Conservation (phyloP, 2,797 vertebrate species). For the Myotis myotis region DNA sequence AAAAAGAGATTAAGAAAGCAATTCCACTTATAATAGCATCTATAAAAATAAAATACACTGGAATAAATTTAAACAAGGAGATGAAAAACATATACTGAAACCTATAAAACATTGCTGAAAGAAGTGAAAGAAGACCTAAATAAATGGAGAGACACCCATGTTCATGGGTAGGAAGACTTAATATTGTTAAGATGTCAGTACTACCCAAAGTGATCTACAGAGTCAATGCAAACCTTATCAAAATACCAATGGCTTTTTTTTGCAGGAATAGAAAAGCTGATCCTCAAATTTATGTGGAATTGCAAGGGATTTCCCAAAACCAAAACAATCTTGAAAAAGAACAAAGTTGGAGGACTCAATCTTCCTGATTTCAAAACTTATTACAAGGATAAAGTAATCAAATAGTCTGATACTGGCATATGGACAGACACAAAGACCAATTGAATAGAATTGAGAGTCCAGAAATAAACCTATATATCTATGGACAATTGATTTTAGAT, state of each 20-base stretch:
- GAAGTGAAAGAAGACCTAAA: not conserved
- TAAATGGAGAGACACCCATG: not conserved
- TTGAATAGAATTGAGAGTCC: not conserved
- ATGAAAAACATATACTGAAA: not conserved
- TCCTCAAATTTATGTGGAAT: not conserved
- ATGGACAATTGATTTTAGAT: not conserved
- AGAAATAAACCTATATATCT: not conserved
- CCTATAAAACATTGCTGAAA: not conserved
- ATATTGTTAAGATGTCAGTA: not conserved
- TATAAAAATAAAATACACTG: not conserved
- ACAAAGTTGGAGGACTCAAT: not conserved
- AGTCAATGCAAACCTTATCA: not conserved
- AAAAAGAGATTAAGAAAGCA: not conserved
- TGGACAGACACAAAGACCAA: not conserved
- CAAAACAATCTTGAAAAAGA: not conserved
- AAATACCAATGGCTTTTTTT: not conserved
- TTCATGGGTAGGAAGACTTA: not conserved
- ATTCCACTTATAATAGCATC: not conserved
- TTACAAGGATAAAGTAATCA: not conserved
- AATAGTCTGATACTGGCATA: not conserved
- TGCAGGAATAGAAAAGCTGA: not conserved
- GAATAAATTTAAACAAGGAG: not conserved
- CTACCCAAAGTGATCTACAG: not conserved
- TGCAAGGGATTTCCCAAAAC: not conserved
- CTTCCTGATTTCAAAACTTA: not conserved